phyloP scores from a whole-genome alignment of 2,888 invertebrate genomes.

The Euplexia lucipara region DNA sequence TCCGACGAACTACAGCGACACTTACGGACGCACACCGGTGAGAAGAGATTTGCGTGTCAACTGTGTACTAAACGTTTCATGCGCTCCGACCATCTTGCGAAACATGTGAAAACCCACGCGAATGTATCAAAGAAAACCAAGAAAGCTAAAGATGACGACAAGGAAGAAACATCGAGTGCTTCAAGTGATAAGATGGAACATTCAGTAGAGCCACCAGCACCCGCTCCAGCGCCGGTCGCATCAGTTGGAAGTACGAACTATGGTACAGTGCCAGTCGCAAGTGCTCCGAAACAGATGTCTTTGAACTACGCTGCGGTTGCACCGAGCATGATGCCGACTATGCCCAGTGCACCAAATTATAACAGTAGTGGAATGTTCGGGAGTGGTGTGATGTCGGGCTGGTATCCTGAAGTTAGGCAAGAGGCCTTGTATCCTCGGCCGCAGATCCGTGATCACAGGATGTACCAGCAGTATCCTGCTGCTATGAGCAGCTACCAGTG shows the following conservation, averaged over 20 bases:
- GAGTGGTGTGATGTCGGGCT: constrained; percentile 77
- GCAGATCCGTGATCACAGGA: constrained; percentile 78
- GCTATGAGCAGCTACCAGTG: constrained; percentile 85
- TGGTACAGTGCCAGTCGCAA: constrained; percentile 78
- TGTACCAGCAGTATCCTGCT: constrained; percentile 84
- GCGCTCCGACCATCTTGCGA: constrained; percentile 98
- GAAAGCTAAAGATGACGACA: constrained; percentile 83
- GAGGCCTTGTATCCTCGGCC: constrained; percentile 80
- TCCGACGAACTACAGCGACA: constrained; percentile 98
- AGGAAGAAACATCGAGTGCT: constrained; percentile 78
- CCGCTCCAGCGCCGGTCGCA: constrained; percentile 56
- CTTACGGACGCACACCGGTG: constrained; percentile 96
- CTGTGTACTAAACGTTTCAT: constrained; percentile 97
- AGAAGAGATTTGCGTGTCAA: constrained; percentile 96
- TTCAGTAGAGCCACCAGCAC: constrained; percentile 41
- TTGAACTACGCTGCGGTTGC: constrained; percentile 80
- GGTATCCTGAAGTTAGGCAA: constrained; percentile 84
- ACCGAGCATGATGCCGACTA: constrained; percentile 73
- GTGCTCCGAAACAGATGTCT: constrained; percentile 74
- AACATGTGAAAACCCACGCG: constrained; percentile 97
- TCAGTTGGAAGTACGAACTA: constrained; percentile 80
- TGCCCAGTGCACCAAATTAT: constrained; percentile 72
- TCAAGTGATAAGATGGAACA: constrained; percentile 72
- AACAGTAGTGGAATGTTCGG: constrained; percentile 77
- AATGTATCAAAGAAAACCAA: constrained; percentile 91